Evolutionary conservation across 2,888 invertebrate species (phyloP), one percentile per base, ranked within the genome.

Genomic region (Ichneumon xanthorius): DNA sequence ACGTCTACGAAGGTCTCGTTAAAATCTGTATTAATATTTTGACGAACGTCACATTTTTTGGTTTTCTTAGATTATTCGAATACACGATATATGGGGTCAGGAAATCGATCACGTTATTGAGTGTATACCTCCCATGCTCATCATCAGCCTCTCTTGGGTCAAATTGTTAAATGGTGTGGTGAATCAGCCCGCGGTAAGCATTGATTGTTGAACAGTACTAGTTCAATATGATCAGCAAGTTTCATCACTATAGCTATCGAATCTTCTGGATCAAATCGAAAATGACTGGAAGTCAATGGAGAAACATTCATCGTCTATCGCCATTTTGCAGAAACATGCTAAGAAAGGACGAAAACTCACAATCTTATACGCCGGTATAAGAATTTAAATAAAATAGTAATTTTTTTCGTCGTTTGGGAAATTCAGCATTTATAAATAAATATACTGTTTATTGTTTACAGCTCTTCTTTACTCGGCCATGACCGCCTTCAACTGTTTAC

Each of bases 221-320:
- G 48, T 45, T 40, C 53, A 9, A 30, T 26, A 16, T 4, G 5
- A 63, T 45, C 16, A 26, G 7, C 9, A n/a, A 16, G 53, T 65
- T 33, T 33, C 55, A 14, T 67, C 7, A 6, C 65, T 76, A 33
- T 58, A 84, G 80, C 0, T 84, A 9, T 26, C 19, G 48, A n/a
- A 67, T 14, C 67, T 71, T 19, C 33, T 77, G 14, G 11, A 40
- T 1, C 65, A 58, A 40, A 61, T 84, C 0, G 26, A 68, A 7
- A 19, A 45, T 16, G 80, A 80, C 16, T 84, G 84, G 80, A 11
- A 70, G 4, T 53, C n/a, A 53, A 71, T 76, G n/a, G 40, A 67
- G 2, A 40, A 72, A 9, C 67, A n/a, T 45, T 50, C 84, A n/a
- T 72, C 75, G 16, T 61, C 71, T 3, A 30, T 61, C 4, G 33